phyloP scores from a whole-genome alignment of 2,113 vertebrate species.

The Paracanthobrama guichenoti region DNA sequence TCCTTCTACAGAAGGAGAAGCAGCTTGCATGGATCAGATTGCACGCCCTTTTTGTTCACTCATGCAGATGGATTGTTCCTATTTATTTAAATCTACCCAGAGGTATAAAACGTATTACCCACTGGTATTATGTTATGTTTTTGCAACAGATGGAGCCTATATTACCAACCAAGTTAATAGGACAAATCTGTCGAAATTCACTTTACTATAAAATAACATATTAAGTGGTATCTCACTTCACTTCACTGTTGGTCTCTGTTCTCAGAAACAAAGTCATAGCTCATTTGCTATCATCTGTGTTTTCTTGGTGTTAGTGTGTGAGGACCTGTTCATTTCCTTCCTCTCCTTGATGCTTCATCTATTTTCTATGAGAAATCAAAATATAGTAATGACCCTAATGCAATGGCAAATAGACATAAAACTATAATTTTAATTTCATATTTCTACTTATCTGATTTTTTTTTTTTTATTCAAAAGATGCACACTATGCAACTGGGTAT shows the following conservation, averaged over 20 bases:
- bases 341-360: not conserved
- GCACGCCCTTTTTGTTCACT: not conserved
- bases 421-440: too few species aligned
- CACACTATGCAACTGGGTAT: not conserved
- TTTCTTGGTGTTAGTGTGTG: not conserved
- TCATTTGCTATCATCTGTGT: not conserved
- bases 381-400: too few species aligned
- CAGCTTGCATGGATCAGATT: not conserved
- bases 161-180: not conserved
- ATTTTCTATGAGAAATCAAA: not conserved
- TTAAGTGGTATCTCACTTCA: not conserved
- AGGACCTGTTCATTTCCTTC: constrained; percentile 1
- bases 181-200: not conserved
- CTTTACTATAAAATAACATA: not conserved
- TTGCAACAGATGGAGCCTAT: not conserved
- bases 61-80: not conserved
- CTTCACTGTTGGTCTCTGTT: not conserved
- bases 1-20: not conserved
- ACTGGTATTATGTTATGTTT: too few species aligned
- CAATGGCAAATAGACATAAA: too few species aligned
- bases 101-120: too few species aligned
- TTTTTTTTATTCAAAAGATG: not conserved
- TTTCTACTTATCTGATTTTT: too few species aligned
- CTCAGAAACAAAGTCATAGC: not conserved
- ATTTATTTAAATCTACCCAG: not conserved